A percentile compares a stretch with the other conserved stretches of the same genome.
Evolutionary conservation across 2,113 vertebrate genomes (phyloP).

Genomic region (Halcyon malimbica): DNA sequence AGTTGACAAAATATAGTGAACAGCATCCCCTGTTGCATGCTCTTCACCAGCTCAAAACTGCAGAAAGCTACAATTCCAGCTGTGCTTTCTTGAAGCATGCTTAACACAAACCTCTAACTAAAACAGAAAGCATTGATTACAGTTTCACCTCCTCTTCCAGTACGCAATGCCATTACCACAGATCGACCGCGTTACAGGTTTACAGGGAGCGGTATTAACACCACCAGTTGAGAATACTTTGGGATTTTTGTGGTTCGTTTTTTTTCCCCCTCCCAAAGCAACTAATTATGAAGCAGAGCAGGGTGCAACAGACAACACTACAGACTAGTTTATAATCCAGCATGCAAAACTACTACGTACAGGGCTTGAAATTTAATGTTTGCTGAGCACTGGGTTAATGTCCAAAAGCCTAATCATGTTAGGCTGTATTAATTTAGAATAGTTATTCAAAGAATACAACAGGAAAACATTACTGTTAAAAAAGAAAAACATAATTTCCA

Average conservation of each 20-base stretch:
- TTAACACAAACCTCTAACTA: slow-evolving; percentile 71
- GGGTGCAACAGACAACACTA: slow-evolving; percentile 88
- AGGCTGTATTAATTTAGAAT: slow-evolving; percentile 73
- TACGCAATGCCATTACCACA: slow-evolving; percentile 63
- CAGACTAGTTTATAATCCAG: slow-evolving; percentile 84
- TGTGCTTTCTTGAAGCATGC: slow-evolving; percentile 78
- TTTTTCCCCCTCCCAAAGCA: slow-evolving; percentile 64
- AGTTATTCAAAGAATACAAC: slow-evolving; percentile 63
- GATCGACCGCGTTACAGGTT: slow-evolving; percentile 69
- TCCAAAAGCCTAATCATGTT: slow-evolving; percentile 71
- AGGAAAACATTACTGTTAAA: slow-evolving; percentile 69
- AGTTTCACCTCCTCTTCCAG: slow-evolving; percentile 52
- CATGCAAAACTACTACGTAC: slow-evolving; percentile 90
- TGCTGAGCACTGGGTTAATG: slow-evolving; percentile 67
- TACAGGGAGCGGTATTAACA: slow-evolving; percentile 71
- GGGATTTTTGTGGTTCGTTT: neutral
- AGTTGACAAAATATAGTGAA: slow-evolving; percentile 69
- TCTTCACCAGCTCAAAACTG: slow-evolving; percentile 73
- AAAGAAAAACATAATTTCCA: slow-evolving; percentile 78
- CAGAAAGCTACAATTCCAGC: slow-evolving; percentile 74
- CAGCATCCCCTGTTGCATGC: slow-evolving; percentile 79
- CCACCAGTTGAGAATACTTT: slow-evolving; percentile 59
- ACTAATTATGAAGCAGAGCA: slow-evolving; percentile 80
- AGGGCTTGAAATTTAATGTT: slow-evolving; percentile 97
- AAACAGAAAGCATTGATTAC: slow-evolving; percentile 63